These are phyloP conservation scores for Lonchura striata DNA, from an alignment of 2,113 vertebrate genomes.

Conservation along the genomic window DNA sequence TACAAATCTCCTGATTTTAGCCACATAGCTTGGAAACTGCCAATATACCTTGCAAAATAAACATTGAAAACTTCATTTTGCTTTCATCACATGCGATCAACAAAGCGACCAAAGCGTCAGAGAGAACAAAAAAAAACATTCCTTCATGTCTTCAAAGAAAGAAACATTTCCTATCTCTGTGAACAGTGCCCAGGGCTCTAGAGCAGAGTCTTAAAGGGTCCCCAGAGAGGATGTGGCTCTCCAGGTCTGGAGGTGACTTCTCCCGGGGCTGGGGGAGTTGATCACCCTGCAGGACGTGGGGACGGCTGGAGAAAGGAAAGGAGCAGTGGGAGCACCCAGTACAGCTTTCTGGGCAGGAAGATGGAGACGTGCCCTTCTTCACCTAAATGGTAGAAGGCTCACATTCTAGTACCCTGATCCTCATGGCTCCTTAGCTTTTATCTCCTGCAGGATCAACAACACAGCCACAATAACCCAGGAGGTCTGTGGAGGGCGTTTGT, in stretches of 20 bases:
- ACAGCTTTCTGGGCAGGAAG: not conserved
- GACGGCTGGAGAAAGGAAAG: not conserved
- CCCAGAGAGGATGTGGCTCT: not conserved
- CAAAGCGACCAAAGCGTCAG: not conserved
- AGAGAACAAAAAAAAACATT: not conserved
- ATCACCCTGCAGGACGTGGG: not conserved
- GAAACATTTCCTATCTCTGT: not conserved
- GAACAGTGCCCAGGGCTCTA: not conserved
- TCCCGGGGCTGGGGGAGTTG: too few species aligned
- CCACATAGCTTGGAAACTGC: not conserved
- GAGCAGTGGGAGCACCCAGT: not conserved
- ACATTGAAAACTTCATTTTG: not conserved
- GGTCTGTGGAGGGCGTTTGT: not conserved
- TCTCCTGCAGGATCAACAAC: not conserved
- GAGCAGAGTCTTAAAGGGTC: not conserved
- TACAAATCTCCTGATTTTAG: not conserved
- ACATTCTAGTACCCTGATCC: not conserved
- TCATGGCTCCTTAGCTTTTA: not conserved
- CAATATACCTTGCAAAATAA: not conserved
- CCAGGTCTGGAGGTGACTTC: not conserved
- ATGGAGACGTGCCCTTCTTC: not conserved
- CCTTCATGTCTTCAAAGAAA: not conserved
- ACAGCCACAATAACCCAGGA: not conserved
- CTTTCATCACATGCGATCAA: fast-evolving
- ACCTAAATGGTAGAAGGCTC: not conserved